A percentile compares a stretch with the other conserved stretches of the same genome.
phyloP scores from a whole-genome alignment of 2,888 invertebrate species.

The Neelides folsomi region DNA sequence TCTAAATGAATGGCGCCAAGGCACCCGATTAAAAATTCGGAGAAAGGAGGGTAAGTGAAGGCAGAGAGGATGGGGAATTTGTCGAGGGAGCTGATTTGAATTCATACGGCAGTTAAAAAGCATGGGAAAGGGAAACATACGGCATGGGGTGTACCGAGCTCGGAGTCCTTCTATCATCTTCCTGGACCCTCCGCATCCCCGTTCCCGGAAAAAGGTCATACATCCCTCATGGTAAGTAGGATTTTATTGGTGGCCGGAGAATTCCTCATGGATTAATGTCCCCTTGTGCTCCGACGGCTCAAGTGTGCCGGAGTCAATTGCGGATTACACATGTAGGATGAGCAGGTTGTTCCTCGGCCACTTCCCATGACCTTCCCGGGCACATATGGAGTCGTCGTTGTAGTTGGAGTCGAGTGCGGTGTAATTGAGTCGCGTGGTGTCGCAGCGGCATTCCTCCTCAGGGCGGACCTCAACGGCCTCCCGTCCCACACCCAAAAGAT shows the following conservation, averaged over 20 bases:
- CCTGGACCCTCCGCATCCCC: too few relatives aligned
- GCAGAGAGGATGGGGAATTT: not conserved
- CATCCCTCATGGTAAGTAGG: too few relatives aligned
- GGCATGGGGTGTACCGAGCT: conserved; percentile 2
- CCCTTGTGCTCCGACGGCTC: too few relatives aligned
- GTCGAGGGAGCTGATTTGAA: not conserved
- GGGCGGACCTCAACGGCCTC: not conserved
- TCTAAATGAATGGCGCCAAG: too few relatives aligned
- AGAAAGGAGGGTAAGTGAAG: not conserved
- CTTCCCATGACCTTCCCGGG: conserved; percentile 29
- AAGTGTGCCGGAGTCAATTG: too few relatives aligned
- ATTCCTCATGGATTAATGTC: too few relatives aligned
- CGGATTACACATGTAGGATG: too few relatives aligned
- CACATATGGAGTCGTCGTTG: not conserved
- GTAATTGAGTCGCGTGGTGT: conserved; percentile 1
- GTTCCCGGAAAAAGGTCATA: too few relatives aligned
- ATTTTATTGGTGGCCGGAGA: too few relatives aligned
- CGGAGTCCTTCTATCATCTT: too few relatives aligned
- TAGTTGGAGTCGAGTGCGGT: conserved; percentile 1
- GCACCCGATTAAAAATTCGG: too few relatives aligned
- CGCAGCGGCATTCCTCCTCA: not conserved
- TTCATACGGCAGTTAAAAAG: not conserved
- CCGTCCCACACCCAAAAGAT: conserved; percentile 13
- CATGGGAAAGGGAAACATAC: conserved; percentile 29
- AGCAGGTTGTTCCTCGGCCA: conserved; percentile 11